Percentiles rank a stretch among this genome's conserved stretches.
Evolutionary conservation across 2,888 invertebrate genomes (phyloP).

Genomic region (Caenorhabditis angaria): DNA sequence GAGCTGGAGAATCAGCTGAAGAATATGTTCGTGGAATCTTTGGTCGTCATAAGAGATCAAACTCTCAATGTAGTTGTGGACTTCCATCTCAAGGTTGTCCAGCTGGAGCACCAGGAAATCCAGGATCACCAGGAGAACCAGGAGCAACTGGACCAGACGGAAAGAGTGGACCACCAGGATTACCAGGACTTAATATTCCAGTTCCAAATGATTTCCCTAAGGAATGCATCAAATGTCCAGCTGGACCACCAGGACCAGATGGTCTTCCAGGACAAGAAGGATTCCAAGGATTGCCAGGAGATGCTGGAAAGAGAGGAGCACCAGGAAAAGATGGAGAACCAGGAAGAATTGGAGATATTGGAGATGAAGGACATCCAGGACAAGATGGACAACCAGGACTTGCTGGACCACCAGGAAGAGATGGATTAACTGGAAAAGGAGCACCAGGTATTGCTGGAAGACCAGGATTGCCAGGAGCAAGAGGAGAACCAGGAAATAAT

Average conservation of each 20-base stretch:
- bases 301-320: slow-evolving; percentile 51
- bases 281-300: slow-evolving; percentile 57
- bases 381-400: slow-evolving; percentile 54
- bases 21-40: slow-evolving; percentile 57
- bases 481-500: slow-evolving; percentile 56
- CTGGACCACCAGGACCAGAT: slow-evolving; percentile 54
- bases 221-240: slow-evolving; percentile 62
- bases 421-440: slow-evolving; percentile 59
- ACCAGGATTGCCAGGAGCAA: slow-evolving; percentile 55
- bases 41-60: slow-evolving; percentile 58
- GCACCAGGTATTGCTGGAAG: slow-evolving; percentile 55
- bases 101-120: slow-evolving; percentile 60
- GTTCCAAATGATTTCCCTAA: slow-evolving; percentile 52
- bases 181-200: slow-evolving; percentile 56
- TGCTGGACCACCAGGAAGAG: slow-evolving; percentile 55
- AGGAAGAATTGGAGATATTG: slow-evolving; percentile 52
- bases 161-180: slow-evolving; percentile 60
- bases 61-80: slow-evolving; percentile 58
- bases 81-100: slow-evolving; percentile 59
- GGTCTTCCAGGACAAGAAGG: slow-evolving; percentile 54
- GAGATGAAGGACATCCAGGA: slow-evolving; percentile 58
- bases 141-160: slow-evolving; percentile 61
- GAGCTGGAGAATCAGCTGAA: slow-evolving; percentile 49
- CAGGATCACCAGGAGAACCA: slow-evolving; percentile 60
- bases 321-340: slow-evolving; percentile 56